A percentile compares a stretch with the other conserved stretches of the same genome.
Conservation (phyloP, 1,140 invertebrate species). For the Lasaia peninsularis region DNA sequence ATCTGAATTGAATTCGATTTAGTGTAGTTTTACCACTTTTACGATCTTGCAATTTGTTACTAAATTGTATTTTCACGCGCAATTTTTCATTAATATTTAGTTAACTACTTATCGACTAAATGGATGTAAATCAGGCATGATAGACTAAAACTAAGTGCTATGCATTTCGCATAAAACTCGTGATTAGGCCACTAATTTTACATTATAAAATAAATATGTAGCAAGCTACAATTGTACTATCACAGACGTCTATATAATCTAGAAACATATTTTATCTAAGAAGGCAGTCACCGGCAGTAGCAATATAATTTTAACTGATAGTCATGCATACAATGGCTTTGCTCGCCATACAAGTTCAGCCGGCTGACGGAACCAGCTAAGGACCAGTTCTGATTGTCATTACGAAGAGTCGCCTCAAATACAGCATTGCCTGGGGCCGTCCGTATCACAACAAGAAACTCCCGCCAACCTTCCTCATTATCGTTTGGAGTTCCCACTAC, state of each 20-base stretch:
- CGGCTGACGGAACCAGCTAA: conserved; percentile 85
- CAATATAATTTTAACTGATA: conserved; percentile 88
- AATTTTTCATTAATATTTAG: no score
- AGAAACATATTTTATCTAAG: neutral
- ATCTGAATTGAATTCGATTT: no score
- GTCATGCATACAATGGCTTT: conserved; percentile 87
- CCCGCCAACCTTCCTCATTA: conserved; percentile 68
- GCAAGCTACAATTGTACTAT: conserved; percentile 16
- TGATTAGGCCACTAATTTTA: conserved; percentile 14
- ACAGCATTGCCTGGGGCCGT: conserved; percentile 83
- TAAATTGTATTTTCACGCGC: no score
- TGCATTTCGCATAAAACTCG: conserved; percentile 1
- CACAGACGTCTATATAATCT: conserved; percentile 20
- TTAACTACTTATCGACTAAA: no score
- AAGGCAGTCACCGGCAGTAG: conserved; percentile 77
- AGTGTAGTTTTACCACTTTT: no score
- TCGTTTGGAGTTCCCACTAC: conserved; percentile 50
- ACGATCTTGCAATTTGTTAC: no score
- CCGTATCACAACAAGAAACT: conserved; percentile 82
- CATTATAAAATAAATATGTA: neutral
- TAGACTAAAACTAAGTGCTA: conserved; percentile 1
- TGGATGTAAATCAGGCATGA: no score
- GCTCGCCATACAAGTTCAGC: conserved; percentile 88
- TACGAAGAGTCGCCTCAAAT: conserved; percentile 86
- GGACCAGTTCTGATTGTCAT: conserved; percentile 53